These are phyloP conservation scores for Strigamia crassipes DNA, from an alignment of 2,888 invertebrate species.

Conservation along the genomic window DNA sequence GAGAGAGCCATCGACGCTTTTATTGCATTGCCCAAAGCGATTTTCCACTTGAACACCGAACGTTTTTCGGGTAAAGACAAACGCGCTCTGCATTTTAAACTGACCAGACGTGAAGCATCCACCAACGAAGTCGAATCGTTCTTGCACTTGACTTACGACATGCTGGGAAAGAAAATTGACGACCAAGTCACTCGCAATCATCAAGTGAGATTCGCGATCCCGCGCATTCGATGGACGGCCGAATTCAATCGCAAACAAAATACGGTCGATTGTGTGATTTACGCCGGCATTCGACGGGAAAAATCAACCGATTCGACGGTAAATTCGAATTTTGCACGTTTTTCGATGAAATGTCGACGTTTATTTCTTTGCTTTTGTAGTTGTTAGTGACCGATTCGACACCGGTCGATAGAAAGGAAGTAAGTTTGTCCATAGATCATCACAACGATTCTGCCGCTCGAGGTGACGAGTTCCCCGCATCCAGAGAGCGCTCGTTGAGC, in stretches of 20 bases:
- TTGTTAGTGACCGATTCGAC: constrained; percentile 18
- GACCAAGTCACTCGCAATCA: not conserved
- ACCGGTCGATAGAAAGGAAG: not conserved
- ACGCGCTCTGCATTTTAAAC: not conserved
- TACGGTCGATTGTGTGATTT: not conserved
- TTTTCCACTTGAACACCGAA: constrained; percentile 10
- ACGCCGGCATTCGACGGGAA: constrained; percentile 15
- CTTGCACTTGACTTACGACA: constrained; percentile 10
- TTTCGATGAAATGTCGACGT: not conserved
- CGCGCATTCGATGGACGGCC: constrained; percentile 33
- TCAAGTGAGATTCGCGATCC: not conserved
- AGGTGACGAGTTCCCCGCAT: not conserved
- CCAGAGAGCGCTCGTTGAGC: not conserved
- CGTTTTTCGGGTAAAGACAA: not conserved
- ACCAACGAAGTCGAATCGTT: constrained; percentile 1
- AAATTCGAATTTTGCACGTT: not conserved
- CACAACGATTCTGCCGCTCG: not conserved
- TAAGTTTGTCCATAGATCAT: constrained; percentile 4
- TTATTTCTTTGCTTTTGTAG: not conserved
- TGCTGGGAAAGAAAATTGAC: not conserved
- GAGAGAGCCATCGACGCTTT: not conserved
- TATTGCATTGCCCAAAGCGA: constrained; percentile 12
- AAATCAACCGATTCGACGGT: constrained; percentile 12
- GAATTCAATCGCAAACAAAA: not conserved
- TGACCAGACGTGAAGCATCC: not conserved